phyloP scores from a whole-genome alignment of 1,140 invertebrate species.

The Geopemphigus sp. region DNA sequence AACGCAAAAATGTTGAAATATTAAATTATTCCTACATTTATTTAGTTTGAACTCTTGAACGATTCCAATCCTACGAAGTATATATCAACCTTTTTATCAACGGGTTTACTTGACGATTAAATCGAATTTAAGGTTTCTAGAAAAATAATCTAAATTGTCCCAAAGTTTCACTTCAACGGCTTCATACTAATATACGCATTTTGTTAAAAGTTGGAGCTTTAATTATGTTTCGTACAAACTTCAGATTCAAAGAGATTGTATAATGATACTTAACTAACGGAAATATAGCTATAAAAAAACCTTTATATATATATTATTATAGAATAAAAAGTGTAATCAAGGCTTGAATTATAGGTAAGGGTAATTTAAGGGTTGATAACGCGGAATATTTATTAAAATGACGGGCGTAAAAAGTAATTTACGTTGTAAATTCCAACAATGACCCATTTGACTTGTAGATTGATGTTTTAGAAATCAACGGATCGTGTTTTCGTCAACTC shows the following conservation, averaged over 20 bases:
- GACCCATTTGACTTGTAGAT: not conserved
- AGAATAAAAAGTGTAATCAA: constrained; percentile 13
- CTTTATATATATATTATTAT: not conserved
- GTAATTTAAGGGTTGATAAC: not conserved
- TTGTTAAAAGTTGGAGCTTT: not conserved
- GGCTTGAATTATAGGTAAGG: not conserved
- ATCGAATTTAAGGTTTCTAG: not conserved
- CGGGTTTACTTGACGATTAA: no score
- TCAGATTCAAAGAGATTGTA: constrained; percentile 16
- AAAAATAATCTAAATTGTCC: not conserved
- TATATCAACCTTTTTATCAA: no score
- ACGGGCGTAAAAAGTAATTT: not conserved
- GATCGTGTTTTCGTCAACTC: not conserved
- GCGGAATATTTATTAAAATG: not conserved
- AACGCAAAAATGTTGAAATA: no score
- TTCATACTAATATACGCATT: not conserved
- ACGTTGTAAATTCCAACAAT: not conserved
- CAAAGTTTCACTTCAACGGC: not conserved
- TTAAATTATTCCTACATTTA: no score
- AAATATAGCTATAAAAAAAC: not conserved
- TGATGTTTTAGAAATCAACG: not conserved
- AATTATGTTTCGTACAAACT: constrained; percentile 14
- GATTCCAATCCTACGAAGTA: no score
- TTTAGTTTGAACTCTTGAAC: no score
- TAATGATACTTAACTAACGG: constrained; percentile 25